Conservation (phyloP, 1,140 invertebrate species). For the Bombus breviceps region DNA sequence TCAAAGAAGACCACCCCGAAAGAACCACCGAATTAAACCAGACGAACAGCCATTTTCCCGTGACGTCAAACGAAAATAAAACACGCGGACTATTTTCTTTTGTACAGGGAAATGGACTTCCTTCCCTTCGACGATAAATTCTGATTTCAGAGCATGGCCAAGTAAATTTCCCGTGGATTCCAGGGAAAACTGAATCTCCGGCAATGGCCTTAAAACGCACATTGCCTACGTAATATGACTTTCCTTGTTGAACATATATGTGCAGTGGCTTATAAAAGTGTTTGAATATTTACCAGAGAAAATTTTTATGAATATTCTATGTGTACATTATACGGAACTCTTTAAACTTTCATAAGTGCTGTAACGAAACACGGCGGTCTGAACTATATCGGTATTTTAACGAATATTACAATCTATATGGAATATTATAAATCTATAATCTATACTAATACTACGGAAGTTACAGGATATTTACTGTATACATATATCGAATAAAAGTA, state of each 20-base stretch:
- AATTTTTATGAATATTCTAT: too few species aligned
- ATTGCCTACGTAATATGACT: background rate
- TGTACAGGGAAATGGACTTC: background rate
- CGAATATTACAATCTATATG: too few species aligned
- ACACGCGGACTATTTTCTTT: background rate
- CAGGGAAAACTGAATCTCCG: slow-evolving; percentile 16
- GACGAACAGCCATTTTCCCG: background rate
- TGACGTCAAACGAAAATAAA: background rate
- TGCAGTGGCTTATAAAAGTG: background rate
- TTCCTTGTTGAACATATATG: too few species aligned
- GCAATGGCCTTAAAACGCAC: background rate
- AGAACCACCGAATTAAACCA: background rate
- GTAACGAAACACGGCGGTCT: too few species aligned
- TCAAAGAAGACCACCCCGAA: background rate
- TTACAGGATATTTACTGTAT: too few species aligned
- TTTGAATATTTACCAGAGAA: background rate
- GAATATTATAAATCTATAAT: too few species aligned
- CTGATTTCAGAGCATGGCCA: background rate
- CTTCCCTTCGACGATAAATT: background rate
- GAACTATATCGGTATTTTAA: too few species aligned
- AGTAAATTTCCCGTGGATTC: slow-evolving; percentile 13
- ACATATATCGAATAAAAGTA: too few species aligned
- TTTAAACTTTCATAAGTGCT: too few species aligned
- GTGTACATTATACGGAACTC: too few species aligned
- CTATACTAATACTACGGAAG: too few species aligned